Percentiles rank a stretch among this genome's conserved stretches.
phyloP scores from a whole-genome alignment of 2,797 vertebrate genomes.

The Bradypus variegatus region DNA sequence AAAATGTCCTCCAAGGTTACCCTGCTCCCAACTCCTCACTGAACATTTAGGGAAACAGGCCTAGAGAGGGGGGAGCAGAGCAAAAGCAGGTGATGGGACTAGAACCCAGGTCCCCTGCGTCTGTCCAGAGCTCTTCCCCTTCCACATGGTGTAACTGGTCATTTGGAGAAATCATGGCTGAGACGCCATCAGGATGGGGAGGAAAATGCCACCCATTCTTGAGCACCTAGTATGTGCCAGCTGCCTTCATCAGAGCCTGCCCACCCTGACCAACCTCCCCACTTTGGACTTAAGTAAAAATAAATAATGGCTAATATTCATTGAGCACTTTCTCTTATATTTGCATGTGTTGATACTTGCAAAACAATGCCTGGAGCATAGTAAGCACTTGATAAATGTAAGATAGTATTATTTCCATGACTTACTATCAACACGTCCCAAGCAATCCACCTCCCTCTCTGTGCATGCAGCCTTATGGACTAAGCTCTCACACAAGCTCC shows the following conservation, averaged over 20 bases:
- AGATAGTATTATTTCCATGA: fast-evolving
- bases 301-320: no score
- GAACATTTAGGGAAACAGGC: conserved; percentile 21
- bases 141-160: fast-evolving
- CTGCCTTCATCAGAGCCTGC: neutral
- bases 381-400: fast-evolving
- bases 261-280: neutral
- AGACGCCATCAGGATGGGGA: neutral
- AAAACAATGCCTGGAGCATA: no score
- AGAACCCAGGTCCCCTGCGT: neutral
- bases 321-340: fast-evolving
- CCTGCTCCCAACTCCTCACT: fast-evolving
- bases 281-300: neutral
- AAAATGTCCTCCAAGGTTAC: neutral
- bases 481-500: neutral
- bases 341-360: neutral
- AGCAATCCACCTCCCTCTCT: neutral
- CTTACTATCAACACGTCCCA: fast-evolving
- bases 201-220: neutral
- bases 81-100: neutral
- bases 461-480: fast-evolving
- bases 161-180: neutral
- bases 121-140: neutral
- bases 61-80: neutral
- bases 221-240: neutral